Evolutionary conservation across 2,113 vertebrate species (phyloP), one percentile per base, ranked within the genome.

Genomic region (Calonectris borealis): DNA sequence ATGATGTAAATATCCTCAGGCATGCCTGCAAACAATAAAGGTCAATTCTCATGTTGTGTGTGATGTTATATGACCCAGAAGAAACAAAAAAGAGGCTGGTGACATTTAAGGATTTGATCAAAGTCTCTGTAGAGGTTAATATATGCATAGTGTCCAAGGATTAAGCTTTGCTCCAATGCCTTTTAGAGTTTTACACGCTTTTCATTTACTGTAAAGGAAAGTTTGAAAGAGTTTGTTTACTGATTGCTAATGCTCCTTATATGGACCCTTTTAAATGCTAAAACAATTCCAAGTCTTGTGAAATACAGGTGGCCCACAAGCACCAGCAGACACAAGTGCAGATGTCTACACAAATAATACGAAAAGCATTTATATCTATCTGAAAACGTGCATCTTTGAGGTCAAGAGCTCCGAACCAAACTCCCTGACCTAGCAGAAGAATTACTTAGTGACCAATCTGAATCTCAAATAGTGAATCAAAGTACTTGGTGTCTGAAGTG

Each of bases 21-120:
- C 83, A 54, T 38, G 51, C 46, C 94, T 93, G 82, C 60, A 94
- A 92, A 94, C 40, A 90, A 58, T 82, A 90, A 93, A 94, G 94
- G 85, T 94, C 73, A 81, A 27, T 78, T 85, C 46, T 94, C 0
- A 32, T 66, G 61, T 70, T 93, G 40, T 36, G 46, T 92, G 65
- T 90, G 88, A 90, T 84, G 90, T 73, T 95, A 84, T 82, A 90
- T 92, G 93, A 88, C 73, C 85, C 12, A 38, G 82, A 87, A 93
- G 60, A 96, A 96, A 92, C 34, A 78, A 65, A 81, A 92, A 49
- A 64, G 46, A 69, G 13, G 14, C 18, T 87, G 44, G 48, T 94
- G 93, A 90, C 91, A 94, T 96, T 96, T 96, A 85, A 90, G n/a
- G 34, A 34, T 96, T 88, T 90, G 78, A 96, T 92, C 79, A 88